These are phyloP conservation scores for Marcusenius ussheri DNA, from an alignment of 2,113 vertebrate genomes.

Conservation along the genomic window DNA sequence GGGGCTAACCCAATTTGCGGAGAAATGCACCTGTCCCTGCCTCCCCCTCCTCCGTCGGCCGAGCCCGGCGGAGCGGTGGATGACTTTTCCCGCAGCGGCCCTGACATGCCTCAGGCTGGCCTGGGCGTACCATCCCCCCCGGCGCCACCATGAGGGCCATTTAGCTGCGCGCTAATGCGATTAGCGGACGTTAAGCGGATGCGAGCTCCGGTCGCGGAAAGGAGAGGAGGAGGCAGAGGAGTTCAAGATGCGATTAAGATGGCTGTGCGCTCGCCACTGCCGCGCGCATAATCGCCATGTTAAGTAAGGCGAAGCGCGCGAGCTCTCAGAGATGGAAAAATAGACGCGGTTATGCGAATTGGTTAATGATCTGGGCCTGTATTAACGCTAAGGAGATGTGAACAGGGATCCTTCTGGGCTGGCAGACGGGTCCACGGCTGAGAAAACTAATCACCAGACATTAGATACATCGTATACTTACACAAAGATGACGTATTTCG, in stretches of 20 bases:
- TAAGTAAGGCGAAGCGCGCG: background rate
- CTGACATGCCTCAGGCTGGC: conserved; percentile 60
- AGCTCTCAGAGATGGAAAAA: background rate
- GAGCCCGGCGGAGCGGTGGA: conserved; percentile 51
- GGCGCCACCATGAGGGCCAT: conserved; percentile 80
- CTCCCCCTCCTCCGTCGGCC: conserved; percentile 43
- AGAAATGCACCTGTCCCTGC: conserved; percentile 99
- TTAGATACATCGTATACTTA: background rate
- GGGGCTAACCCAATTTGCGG: conserved; percentile 97
- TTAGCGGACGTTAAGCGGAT: conserved; percentile 77
- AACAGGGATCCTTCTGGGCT: background rate
- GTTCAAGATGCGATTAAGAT: conserved; percentile 69
- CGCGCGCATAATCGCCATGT: background rate
- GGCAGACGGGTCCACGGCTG: background rate
- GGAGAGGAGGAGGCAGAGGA: conserved; percentile 57
- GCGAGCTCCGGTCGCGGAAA: conserved; percentile 61
- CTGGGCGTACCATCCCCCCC: conserved; percentile 84
- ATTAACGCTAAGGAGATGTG: background rate
- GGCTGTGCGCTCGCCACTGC: conserved; percentile 43
- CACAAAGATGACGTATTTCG: background rate
- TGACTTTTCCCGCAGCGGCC: conserved; percentile 65
- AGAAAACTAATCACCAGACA: background rate
- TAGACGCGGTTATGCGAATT: background rate
- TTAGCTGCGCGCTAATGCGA: conserved; percentile 67
- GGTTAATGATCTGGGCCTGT: background rate